Conservation (phyloP, 2,113 vertebrate species). For the Tychaedon coryphoeus region DNA sequence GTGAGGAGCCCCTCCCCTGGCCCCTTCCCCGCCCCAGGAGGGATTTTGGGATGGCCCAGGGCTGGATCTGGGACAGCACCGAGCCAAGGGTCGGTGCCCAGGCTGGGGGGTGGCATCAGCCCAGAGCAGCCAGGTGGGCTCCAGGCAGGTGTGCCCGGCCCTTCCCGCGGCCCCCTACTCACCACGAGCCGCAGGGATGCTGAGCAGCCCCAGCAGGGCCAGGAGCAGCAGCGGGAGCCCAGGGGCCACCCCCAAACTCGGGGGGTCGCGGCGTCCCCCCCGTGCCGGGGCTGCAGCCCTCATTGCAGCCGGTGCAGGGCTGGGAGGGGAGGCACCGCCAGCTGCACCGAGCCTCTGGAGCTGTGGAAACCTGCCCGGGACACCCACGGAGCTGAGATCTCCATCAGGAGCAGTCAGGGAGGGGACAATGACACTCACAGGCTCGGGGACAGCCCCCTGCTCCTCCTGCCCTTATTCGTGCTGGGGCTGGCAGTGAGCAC, state of each 20-base stretch:
- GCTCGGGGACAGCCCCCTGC: neutral
- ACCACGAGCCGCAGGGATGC: neutral
- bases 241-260: neutral
- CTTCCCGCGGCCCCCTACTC: neutral
- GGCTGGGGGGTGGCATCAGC: neutral
- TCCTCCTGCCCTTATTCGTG: neutral
- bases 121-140: neutral
- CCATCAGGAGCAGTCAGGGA: neutral
- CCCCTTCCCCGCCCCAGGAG: neutral
- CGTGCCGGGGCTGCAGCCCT: neutral
- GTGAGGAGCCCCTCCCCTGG: neutral
- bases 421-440: neutral
- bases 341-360: neutral
- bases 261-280: fast-evolving
- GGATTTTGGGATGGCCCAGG: fast-evolving
- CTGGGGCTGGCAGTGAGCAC: fast-evolving
- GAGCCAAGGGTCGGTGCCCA: fast-evolving
- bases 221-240: fast-evolving
- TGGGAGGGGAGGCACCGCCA: neutral
- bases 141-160: neutral
- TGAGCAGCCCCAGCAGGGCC: constrained; percentile 2
- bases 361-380: neutral
- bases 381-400: neutral
- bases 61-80: neutral
- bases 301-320: neutral